Conservation (phyloP, 2,797 vertebrate genomes). For the Smutsia temminckii region DNA sequence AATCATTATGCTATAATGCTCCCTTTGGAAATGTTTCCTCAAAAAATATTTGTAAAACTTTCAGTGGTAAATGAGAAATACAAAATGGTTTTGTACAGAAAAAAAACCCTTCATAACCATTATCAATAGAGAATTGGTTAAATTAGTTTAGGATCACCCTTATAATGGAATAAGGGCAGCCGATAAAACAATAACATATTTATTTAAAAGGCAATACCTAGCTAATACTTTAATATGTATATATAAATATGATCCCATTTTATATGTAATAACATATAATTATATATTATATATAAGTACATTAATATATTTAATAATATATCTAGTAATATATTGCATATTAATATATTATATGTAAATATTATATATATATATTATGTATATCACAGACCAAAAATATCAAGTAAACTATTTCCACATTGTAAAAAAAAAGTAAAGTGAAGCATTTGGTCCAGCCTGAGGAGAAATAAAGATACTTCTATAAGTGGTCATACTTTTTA, state of each 20-base stretch:
- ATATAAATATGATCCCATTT: slow-evolving; percentile 5
- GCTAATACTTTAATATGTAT: background rate
- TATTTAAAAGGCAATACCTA: slow-evolving; percentile 43
- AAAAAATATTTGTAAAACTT: background rate
- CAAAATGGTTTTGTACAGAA: background rate
- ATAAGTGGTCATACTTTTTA: slow-evolving; percentile 85
- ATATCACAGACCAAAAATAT: background rate
- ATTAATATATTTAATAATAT: background rate
- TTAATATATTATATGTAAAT: background rate
- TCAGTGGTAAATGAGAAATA: slow-evolving; percentile 9
- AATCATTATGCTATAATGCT: background rate
- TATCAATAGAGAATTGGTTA: slow-evolving; percentile 17
- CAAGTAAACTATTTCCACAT: slow-evolving; percentile 23
- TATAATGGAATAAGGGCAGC: background rate
- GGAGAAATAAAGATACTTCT: slow-evolving; percentile 26
- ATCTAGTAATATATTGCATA: background rate
- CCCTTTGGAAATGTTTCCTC: background rate
- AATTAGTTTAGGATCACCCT: slow-evolving; percentile 23
- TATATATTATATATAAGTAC: background rate
- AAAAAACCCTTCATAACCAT: background rate
- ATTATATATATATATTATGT: background rate
- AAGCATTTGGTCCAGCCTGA: background rate
- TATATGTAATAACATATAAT: background rate
- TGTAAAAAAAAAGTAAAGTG: background rate
- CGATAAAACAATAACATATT: background rate